Evolutionary conservation across 2,113 vertebrate genomes (phyloP).

Genomic region (Alligator mississippiensis): DNA sequence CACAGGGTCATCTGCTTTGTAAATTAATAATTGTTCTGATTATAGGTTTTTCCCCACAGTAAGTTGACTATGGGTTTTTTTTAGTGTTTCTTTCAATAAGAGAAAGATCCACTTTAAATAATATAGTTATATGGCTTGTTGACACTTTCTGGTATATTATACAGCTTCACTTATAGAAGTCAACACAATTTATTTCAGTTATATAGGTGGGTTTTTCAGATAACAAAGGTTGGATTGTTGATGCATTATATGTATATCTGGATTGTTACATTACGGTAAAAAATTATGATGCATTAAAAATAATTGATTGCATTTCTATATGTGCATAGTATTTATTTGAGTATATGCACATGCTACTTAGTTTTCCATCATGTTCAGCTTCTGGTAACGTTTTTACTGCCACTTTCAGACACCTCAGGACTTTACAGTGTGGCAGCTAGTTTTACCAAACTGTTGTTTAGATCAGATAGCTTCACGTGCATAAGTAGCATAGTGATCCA

Average conservation of each 20-base stretch:
- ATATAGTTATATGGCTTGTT: no score
- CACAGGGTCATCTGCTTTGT: no score
- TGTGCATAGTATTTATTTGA: no score
- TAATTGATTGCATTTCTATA: neutral
- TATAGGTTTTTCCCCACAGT: no score
- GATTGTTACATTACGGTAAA: neutral
- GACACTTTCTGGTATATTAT: no score
- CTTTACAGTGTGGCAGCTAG: neutral
- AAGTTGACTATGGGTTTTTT: no score
- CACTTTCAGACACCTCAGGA: neutral
- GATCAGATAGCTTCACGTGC: neutral
- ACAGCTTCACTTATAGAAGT: no score
- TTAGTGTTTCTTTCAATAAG: no score
- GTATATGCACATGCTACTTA: no score
- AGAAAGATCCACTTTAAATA: no score
- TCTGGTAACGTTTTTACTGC: neutral
- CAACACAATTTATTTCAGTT: neutral
- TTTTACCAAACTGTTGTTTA: neutral
- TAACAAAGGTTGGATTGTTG: neutral
- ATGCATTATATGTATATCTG: neutral
- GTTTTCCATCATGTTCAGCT: neutral
- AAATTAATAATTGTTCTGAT: no score
- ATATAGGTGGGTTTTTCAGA: neutral
- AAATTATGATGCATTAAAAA: neutral
- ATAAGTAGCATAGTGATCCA: neutral